Evolutionary conservation across 2,797 vertebrate species (phyloP).

Genomic region (Xyrichtys novacula): DNA sequence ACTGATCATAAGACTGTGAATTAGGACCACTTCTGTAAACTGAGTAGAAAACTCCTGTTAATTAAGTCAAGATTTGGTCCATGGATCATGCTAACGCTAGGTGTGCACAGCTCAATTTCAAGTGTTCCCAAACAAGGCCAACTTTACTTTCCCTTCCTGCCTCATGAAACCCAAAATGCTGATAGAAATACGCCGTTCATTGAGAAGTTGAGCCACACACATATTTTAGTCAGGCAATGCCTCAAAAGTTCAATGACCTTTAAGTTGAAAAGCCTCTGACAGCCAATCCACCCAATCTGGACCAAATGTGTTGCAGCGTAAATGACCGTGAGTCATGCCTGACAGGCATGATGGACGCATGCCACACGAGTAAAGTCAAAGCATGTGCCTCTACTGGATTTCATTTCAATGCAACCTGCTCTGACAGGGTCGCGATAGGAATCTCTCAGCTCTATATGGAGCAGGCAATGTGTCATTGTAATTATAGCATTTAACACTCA

Average conservation of each 20-base stretch:
- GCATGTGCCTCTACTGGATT: slow-evolving; percentile 23
- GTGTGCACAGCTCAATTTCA: too few species aligned
- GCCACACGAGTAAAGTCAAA: slow-evolving; percentile 37
- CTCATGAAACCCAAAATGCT: slow-evolving; percentile 33
- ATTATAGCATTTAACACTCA: slow-evolving; percentile 30
- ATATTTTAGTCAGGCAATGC: background rate
- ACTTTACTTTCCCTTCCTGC: slow-evolving; percentile 18
- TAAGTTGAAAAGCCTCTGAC: slow-evolving; percentile 9
- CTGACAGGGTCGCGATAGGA: slow-evolving; percentile 33
- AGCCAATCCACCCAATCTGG: background rate
- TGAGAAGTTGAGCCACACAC: slow-evolving; percentile 9
- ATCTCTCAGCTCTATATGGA: slow-evolving; percentile 59
- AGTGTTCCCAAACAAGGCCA: too few species aligned
- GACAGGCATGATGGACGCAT: slow-evolving; percentile 15
- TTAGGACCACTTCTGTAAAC: too few species aligned
- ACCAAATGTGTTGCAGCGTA: background rate
- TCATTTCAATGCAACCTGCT: slow-evolving; percentile 32
- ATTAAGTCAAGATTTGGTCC: too few species aligned
- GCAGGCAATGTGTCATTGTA: slow-evolving; percentile 26
- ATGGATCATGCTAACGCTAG: too few species aligned
- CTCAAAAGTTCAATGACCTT: slow-evolving; percentile 14
- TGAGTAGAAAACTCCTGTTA: too few species aligned
- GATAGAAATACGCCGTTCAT: slow-evolving; percentile 23
- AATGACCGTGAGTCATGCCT: slow-evolving; percentile 12
- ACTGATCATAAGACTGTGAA: too few species aligned